Evolutionary conservation across 2,888 invertebrate genomes (phyloP), one percentile per base, ranked within the genome.

Genomic region (Diplazon laetatorius): DNA sequence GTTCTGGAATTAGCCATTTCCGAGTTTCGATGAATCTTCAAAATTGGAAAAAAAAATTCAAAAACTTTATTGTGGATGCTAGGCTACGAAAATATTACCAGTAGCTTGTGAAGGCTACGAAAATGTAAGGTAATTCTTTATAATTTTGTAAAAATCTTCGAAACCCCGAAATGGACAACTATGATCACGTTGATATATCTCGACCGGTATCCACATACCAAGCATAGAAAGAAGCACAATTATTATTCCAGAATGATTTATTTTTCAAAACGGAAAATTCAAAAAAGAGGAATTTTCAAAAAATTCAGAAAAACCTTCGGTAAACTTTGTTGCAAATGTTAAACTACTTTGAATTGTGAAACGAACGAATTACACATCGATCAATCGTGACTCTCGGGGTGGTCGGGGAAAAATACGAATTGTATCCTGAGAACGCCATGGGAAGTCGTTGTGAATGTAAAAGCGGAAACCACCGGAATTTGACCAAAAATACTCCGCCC

Each of bases 401-500:
- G 76, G 52, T 57, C 76, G 25, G 12, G 42, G n/a, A n/a, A 30
- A 46, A 14, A 16, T 25, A 42, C n/a, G n/a, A 5, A 20, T 52
- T 5, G 20, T 25, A 68, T 50, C 6, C 16, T 9, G 16, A 22
- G 42, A 68, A 30, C 2, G n/a, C 55, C 75, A 72, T 76, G 78
- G 65, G 77, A 79, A 79, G 52, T 12, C 20, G 16, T 44, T 18
- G 39, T 5, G 52, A 44, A 46, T 39, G 16, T n/a, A n/a, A 66
- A 72, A 81, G 52, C 73, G 74, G 73, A 78, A 77, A 72, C 80
- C 79, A 79, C 80, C 55, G 63, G 55, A 81, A 73, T 74, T 63
- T 70, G 46, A 55, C 52, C 8, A 2, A 30, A 30, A 30, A 52
- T 55, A 66, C 70, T 55, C 74, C 74, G 66, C 78, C 78, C 48